Evolutionary conservation across 2,797 vertebrate species (phyloP), one percentile per base, ranked within the genome.

Genomic region (Enteromius treurensis): DNA sequence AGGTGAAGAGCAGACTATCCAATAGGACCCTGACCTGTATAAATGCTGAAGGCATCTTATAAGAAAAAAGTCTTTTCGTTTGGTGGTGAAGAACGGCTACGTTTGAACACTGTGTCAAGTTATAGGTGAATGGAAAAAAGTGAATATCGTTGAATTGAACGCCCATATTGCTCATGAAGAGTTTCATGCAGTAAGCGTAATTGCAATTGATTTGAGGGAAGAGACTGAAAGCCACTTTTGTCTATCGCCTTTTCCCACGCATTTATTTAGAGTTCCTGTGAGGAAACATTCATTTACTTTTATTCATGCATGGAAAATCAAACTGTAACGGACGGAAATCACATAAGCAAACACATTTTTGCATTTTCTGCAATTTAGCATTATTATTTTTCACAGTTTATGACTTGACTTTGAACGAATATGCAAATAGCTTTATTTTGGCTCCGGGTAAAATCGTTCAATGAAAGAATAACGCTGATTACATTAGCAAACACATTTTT

Each of bases 191-290:
- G 10, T 23, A 49, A 21, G 58, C 40, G 47, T 55, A 51, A 51
- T 7, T 53, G 34, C 15, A 68, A 8, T 19, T 79, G 26, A 40
- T 55, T 47, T 51, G 60, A 53, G 32, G 17, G 6, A 67, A 37
- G 13, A 37, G 29, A 68, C 11, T 23, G 14, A 37, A 62, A 62
- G 55, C 60, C 76, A 67, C 62, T 79, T 58, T 37, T 70, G 64
- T 55, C 34, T 26, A 7, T 53, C 29, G 10, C 26, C 23, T 51
- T 62, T 79, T 11, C 60, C 62, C 21, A 79, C 29, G 32, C 64
- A 37, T 7, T 55, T 68, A 34, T 69, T 79, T 58, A n/a, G 3
- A 71, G 23, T 60, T 45, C 10, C 8, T 47, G 2, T 71, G 14
- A 70, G 67, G 55, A 81, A 5, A 23, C 26, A 34, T 73, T 10